Conservation (phyloP, 2,113 vertebrate species). For the Glareola pratincola region DNA sequence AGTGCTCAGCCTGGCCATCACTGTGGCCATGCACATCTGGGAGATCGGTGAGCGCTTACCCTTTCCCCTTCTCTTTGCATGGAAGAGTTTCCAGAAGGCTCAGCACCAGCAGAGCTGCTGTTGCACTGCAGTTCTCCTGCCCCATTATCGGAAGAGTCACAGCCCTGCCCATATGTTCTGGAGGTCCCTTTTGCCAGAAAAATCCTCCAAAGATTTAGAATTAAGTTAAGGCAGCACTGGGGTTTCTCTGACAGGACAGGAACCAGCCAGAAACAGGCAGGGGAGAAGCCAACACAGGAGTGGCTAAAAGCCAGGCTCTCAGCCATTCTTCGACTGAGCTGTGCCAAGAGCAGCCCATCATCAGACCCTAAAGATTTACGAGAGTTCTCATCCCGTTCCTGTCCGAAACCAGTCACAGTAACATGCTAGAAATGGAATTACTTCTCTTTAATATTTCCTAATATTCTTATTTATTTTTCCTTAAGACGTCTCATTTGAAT, state of each 20-base stretch:
- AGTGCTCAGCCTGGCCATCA: background rate
- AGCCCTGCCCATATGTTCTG: background rate
- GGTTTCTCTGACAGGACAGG: background rate
- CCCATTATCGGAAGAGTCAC: fast-evolving
- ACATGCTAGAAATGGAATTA: background rate
- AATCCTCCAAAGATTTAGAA: background rate
- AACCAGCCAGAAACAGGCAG: background rate
- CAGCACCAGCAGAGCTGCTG: background rate
- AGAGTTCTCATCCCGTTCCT: background rate
- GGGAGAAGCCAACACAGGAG: background rate
- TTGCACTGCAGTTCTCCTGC: background rate
- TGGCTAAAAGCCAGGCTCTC: background rate
- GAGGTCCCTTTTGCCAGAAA: background rate
- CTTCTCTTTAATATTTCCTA: background rate
- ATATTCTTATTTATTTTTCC: constrained; percentile 29
- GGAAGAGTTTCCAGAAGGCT: background rate
- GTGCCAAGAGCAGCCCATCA: background rate
- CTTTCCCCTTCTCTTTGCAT: background rate
- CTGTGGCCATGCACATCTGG: background rate
- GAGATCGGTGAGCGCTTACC: background rate
- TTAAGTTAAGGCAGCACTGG: background rate
- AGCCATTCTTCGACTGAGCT: background rate
- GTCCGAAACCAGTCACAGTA: background rate
- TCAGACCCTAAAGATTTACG: background rate
- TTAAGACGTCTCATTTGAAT: constrained; percentile 1